Evolutionary conservation across 1,140 invertebrate species (phyloP), one percentile per base, ranked within the genome.

Genomic region (Akabosia matsudoensis): DNA sequence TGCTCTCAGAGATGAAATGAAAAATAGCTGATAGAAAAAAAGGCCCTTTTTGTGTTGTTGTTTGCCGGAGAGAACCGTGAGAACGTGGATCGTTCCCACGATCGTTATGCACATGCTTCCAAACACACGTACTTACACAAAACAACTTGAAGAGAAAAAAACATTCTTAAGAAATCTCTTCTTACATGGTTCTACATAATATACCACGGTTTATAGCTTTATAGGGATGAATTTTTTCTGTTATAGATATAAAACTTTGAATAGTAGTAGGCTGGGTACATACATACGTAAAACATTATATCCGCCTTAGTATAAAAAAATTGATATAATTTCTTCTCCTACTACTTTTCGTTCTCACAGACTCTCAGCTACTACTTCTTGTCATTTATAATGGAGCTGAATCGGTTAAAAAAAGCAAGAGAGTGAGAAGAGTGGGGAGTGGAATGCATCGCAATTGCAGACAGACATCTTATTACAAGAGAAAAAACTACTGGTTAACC

Each of bases 71-170:
- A 79, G 78, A 75, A 77, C 76, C 76, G 76, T 80, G 79, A 80
- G 79, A 80, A 80, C 79, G 79, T 79, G 72, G 75, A 75, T 77
- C 79, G 79, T 77, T 80, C 79, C 79, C 70, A 76, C 76, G 76
- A 78, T 76, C 14, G 70, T 74, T 78, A 78, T 75, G 77, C 77
- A 77, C 76, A 78, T 78, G 70, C 74, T 75, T 78, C 74, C 76
- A 77, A 67, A 77, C 76, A 77, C 76, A 77, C 76, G 76, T 77
- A 76, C 75, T 72, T 31, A 77, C 72, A 70, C 54, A 72, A 72
- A 72, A 72, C 70, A 72, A 67, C 61, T 67, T 67, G 3, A 67
- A 7, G n/a, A 61, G 24, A 70, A 51, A 72, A n/a, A n/a, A 72
- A 51, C n/a, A 33, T 72, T 72, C 70, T 72, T 72, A 72, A 72